Evolutionary conservation across 1,140 invertebrate genomes (phyloP).

Genomic region (Drosophila chauvacae): DNA sequence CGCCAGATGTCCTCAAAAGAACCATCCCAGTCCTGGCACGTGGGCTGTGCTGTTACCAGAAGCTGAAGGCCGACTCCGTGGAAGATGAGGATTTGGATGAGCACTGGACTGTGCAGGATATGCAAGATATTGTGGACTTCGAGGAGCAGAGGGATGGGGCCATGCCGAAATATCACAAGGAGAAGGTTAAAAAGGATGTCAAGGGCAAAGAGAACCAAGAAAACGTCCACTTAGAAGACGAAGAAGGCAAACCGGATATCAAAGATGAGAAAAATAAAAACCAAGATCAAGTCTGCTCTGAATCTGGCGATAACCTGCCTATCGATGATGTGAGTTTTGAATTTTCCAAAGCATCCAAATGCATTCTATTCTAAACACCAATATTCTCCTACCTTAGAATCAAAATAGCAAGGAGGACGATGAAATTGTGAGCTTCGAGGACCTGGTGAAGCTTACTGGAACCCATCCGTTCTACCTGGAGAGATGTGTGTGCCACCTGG

Average conservation of each 20-base stretch:
- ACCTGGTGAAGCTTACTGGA: not conserved
- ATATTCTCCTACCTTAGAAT: not conserved
- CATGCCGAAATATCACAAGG: not conserved
- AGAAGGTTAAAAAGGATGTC: not conserved
- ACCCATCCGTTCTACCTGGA: not conserved
- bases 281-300: not conserved
- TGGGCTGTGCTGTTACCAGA: not conserved
- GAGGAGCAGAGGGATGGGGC: not conserved
- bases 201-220: not conserved
- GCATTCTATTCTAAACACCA: not conserved
- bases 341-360: not conserved
- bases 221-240: not conserved
- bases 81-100: not conserved
- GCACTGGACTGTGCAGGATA: not conserved
- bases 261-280: not conserved
- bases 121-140: not conserved
- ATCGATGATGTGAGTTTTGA: not conserved
- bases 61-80: not conserved
- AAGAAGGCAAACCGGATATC: not conserved
- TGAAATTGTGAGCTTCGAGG: not conserved
- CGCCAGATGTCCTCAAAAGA: not conserved
- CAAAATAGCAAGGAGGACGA: no score
- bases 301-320: not conserved
- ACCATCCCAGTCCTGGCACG: not conserved
- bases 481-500: not conserved